Evolutionary conservation across 2,888 invertebrate genomes (phyloP).

Genomic region (Itoplectis maculator): DNA sequence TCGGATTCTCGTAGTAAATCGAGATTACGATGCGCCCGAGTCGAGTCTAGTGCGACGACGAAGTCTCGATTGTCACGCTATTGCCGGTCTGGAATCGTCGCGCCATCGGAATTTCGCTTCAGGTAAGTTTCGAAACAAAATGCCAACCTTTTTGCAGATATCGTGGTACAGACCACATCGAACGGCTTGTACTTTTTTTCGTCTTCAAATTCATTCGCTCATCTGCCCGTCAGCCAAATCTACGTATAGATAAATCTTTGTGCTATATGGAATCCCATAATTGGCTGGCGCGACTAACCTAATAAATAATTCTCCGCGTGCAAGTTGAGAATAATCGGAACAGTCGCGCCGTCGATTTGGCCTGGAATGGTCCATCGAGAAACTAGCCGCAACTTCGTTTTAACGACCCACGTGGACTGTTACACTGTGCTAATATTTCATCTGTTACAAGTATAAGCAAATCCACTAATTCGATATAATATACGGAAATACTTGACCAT

Average conservation of each 20-base stretch:
- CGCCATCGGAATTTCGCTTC: background rate
- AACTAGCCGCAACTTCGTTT: conserved; percentile 21
- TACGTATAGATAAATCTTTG: background rate
- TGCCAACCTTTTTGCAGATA: conserved; percentile 2
- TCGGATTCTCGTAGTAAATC: background rate
- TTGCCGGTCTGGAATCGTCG: background rate
- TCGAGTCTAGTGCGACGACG: conserved; percentile 8
- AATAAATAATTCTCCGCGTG: background rate
- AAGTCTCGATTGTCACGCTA: no score
- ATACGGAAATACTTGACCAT: conserved; percentile 16
- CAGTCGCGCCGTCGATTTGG: background rate
- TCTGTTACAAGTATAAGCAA: conserved; percentile 36
- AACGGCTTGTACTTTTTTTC: background rate
- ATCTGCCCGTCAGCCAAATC: background rate
- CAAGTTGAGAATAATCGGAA: background rate
- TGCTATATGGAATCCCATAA: background rate
- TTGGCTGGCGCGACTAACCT: background rate
- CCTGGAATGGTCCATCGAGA: conserved; percentile 10
- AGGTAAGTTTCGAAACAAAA: conserved; percentile 13
- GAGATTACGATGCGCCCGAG: conserved; percentile 1
- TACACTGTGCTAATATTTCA: conserved; percentile 24
- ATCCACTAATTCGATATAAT: conserved; percentile 40
- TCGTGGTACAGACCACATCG: background rate
- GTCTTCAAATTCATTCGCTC: background rate
- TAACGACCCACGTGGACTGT: conserved; percentile 30